Conservation (phyloP, 2,113 vertebrate genomes). For the Peromyscus maniculatus region DNA sequence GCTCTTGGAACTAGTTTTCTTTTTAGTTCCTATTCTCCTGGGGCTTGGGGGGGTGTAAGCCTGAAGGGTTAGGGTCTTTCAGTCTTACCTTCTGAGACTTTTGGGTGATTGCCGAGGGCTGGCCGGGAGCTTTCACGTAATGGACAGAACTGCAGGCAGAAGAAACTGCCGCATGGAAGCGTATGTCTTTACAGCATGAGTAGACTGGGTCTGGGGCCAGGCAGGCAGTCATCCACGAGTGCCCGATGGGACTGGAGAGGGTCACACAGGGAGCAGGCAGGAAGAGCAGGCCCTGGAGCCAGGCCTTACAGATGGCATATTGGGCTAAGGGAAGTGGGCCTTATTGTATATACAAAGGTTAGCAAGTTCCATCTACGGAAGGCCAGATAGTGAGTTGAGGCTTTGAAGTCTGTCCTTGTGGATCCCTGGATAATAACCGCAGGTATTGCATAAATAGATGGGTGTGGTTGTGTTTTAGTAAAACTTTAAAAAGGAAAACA, state of each 20-base stretch:
- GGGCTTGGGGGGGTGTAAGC: no score
- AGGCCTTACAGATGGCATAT: rapidly evolving
- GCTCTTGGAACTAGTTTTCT: no score
- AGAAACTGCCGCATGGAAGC: neutral
- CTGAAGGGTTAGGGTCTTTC: no score
- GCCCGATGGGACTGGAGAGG: rapidly evolving
- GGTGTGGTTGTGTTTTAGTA: neutral
- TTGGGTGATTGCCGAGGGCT: neutral
- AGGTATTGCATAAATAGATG: neutral
- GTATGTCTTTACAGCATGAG: neutral
- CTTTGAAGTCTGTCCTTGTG: neutral
- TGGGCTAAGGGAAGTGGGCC: neutral
- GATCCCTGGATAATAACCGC: neutral
- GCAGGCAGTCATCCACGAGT: rapidly evolving
- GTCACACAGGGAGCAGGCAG: neutral
- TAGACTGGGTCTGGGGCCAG: neutral
- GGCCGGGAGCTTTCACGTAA: neutral
- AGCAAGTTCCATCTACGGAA: neutral
- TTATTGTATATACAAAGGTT: neutral
- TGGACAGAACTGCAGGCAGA: neutral
- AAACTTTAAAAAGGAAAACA: neutral
- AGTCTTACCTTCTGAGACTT: neutral
- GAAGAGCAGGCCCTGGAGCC: neutral
- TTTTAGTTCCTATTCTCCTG: no score
- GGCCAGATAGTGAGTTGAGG: neutral